Evolutionary conservation across 2,797 vertebrate genomes (phyloP).

Genomic region (Danio albolineatus): DNA sequence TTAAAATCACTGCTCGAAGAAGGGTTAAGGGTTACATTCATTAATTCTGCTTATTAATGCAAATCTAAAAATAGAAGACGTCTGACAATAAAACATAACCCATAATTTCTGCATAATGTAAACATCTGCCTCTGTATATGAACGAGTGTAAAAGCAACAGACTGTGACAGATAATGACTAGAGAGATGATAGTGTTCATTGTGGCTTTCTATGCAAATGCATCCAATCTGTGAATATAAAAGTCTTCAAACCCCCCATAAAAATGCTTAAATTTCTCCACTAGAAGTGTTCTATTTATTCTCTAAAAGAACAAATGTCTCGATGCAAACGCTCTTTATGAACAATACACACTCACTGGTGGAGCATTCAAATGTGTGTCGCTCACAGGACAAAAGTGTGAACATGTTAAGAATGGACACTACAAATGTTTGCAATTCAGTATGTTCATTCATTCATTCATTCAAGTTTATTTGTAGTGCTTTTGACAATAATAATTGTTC

Average conservation of each 20-base stretch:
- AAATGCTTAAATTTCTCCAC: background rate
- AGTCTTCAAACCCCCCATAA: background rate
- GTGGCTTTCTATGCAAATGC: background rate
- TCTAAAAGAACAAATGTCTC: background rate
- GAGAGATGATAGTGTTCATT: background rate
- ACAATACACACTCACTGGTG: background rate
- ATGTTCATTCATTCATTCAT: too few species aligned
- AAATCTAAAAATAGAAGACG: background rate
- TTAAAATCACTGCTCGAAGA: background rate
- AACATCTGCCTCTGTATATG: constrained; percentile 4
- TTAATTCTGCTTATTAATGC: constrained; percentile 1
- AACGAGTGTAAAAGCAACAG: background rate
- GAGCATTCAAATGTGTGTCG: background rate
- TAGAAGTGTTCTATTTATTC: background rate
- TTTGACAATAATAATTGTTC: too few species aligned
- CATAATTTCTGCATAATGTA: background rate
- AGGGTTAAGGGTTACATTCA: background rate
- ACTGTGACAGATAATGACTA: background rate
- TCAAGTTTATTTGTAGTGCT: too few species aligned
- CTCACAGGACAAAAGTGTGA: background rate
- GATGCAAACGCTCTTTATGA: background rate
- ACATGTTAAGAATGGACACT: background rate
- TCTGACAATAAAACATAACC: constrained; percentile 13
- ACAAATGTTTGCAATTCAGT: background rate
- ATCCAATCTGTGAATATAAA: background rate